Percentiles rank a stretch among this genome's conserved stretches.
phyloP scores from a whole-genome alignment of 2,113 vertebrate genomes.

The Caretta caretta region DNA sequence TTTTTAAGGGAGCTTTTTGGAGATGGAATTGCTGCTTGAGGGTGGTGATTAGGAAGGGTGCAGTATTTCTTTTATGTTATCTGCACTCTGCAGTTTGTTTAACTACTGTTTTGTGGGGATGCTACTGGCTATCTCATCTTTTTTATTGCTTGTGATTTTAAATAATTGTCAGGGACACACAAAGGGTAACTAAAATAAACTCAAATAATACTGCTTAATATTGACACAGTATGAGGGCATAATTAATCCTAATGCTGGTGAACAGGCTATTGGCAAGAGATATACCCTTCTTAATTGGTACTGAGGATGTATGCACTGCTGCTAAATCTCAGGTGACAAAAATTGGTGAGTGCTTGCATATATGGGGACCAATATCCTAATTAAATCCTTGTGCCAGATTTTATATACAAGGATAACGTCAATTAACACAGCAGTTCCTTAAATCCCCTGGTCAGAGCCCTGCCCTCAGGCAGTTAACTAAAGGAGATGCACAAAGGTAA shows the following conservation, averaged over 20 bases:
- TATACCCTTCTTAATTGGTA: neutral
- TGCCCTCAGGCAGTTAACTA: neutral
- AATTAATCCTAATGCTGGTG: neutral
- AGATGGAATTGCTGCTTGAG: neutral
- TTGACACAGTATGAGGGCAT: neutral
- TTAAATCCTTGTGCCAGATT: neutral
- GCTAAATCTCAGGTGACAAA: neutral
- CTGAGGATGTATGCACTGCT: neutral
- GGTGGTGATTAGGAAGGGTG: neutral
- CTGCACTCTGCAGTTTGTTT: neutral
- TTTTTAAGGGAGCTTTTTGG: neutral
- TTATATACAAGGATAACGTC: neutral
- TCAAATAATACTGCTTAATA: neutral
- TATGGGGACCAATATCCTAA: neutral
- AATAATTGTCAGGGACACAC: neutral
- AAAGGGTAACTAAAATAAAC: neutral
- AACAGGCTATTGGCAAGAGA: neutral
- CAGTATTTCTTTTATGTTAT: neutral
- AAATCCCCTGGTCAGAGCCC: neutral
- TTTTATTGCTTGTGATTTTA: neutral
- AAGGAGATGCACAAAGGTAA: neutral
- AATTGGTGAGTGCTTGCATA: neutral
- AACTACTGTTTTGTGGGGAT: neutral
- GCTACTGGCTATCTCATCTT: neutral
- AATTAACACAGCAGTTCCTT: neutral